phyloP scores from a whole-genome alignment of 2,113 vertebrate species.

The Fregetta grallaria region DNA sequence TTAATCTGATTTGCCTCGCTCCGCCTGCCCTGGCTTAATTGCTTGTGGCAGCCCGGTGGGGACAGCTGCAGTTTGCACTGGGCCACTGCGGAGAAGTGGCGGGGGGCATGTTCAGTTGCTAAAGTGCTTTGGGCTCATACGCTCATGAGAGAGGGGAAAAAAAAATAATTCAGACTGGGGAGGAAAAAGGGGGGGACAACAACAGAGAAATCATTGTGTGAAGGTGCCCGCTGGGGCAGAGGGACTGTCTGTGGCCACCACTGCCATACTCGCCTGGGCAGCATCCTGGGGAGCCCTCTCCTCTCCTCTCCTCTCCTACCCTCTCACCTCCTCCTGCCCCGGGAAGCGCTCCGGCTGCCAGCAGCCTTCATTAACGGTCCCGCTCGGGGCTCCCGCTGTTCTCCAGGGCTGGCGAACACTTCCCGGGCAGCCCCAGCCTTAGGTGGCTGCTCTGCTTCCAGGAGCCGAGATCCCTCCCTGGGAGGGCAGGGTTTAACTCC shows the following conservation, averaged over 20 bases:
- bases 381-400: background rate
- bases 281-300: background rate
- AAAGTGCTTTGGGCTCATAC: background rate
- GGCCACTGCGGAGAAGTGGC: background rate
- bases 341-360: background rate
- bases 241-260: background rate
- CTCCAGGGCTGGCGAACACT: background rate
- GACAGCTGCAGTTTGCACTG: conserved; percentile 20
- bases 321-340: background rate
- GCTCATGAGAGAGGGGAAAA: background rate
- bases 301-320: background rate
- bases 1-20: conserved; percentile 66
- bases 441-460: background rate
- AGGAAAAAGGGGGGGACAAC: background rate
- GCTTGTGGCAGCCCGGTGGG: conserved; percentile 50
- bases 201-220: conserved; percentile 6
- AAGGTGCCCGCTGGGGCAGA: background rate
- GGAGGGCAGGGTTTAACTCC: background rate
- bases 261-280: background rate
- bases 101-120: background rate
- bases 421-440: background rate
- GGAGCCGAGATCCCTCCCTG: background rate
- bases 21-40: conserved; percentile 44
- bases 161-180: background rate
- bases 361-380: conserved; percentile 1